A percentile compares a stretch with the other conserved stretches of the same genome.
These are phyloP conservation scores for Zoanthus sociatus DNA, from an alignment of 92 coral and sea anemone species.

Conservation along the genomic window DNA sequence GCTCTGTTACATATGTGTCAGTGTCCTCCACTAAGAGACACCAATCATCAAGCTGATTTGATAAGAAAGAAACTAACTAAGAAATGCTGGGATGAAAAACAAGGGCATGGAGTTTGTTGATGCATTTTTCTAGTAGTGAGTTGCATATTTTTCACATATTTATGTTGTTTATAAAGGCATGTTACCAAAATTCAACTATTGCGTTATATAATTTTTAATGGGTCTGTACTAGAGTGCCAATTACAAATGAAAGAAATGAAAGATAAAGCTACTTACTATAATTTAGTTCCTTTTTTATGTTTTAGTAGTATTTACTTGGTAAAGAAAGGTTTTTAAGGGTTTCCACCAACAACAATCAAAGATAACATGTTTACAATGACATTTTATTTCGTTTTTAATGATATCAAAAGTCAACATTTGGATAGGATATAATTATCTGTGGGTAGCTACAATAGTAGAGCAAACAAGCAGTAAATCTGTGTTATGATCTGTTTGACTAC, in stretches of 20 bases:
- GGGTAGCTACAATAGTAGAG: constrained; percentile 29
- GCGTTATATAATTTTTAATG: constrained; percentile 19
- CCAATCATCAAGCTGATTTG: constrained; percentile 23
- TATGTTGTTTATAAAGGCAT: constrained; percentile 3
- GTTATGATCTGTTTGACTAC: constrained; percentile 38
- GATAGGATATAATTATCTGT: constrained; percentile 5
- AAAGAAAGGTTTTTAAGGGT: constrained; percentile 39
- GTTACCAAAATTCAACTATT: constrained; percentile 24
- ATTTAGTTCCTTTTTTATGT: constrained; percentile 15
- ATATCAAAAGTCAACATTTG: constrained; percentile 1
- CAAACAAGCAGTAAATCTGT: constrained; percentile 46
- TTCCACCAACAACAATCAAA: constrained; percentile 15
- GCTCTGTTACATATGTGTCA: no score
- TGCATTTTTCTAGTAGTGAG: constrained; percentile 10
- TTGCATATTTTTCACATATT: constrained; percentile 5
- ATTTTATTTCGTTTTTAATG: constrained; percentile 4
- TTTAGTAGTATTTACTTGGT: constrained; percentile 39
- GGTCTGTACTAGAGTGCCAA: constrained; percentile 17
- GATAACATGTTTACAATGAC: constrained; percentile 9
- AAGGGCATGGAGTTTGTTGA: background rate
- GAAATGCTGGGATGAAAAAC: constrained; percentile 27
- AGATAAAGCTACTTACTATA: constrained; percentile 6
- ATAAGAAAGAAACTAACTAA: constrained; percentile 16
- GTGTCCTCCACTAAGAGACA: background rate
- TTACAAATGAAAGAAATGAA: constrained; percentile 22